Evolutionary conservation across 2,888 invertebrate genomes (phyloP).

Genomic region (Miltochrista miniata): DNA sequence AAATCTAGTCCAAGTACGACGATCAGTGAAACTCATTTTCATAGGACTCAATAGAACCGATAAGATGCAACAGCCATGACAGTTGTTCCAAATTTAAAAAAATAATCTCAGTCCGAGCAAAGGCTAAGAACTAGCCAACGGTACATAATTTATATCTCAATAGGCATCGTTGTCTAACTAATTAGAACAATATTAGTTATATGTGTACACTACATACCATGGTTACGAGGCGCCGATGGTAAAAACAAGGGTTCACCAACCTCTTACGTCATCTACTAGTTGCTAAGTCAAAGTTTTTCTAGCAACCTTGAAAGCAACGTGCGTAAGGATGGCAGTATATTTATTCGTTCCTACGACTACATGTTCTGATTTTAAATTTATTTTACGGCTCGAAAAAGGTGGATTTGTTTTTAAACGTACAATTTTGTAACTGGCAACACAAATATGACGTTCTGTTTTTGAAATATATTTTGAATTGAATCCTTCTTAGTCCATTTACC

Average conservation of each 20-base stretch:
- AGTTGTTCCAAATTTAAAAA: too few species aligned
- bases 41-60: too few species aligned
- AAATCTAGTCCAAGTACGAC: too few species aligned
- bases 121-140: neutral
- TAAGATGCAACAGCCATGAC: too few species aligned
- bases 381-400: neutral
- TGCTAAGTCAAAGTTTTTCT: constrained; percentile 34
- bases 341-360: neutral
- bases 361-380: constrained; percentile 1
- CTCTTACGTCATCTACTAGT: constrained; percentile 47
- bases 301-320: constrained; percentile 41
- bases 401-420: too few species aligned
- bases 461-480: too few species aligned
- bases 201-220: constrained; percentile 20
- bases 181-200: constrained; percentile 39
- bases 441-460: too few species aligned
- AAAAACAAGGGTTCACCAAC: constrained; percentile 37
- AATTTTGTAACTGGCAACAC: too few species aligned
- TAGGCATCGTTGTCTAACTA: constrained; percentile 28
- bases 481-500: too few species aligned
- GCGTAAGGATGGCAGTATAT: constrained; percentile 26
- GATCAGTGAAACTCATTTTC: too few species aligned
- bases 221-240: constrained; percentile 44
- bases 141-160: constrained; percentile 5
- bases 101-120: too few species aligned